phyloP scores from a whole-genome alignment of 2,888 invertebrate genomes.

The Andrena haemorrhoa region DNA sequence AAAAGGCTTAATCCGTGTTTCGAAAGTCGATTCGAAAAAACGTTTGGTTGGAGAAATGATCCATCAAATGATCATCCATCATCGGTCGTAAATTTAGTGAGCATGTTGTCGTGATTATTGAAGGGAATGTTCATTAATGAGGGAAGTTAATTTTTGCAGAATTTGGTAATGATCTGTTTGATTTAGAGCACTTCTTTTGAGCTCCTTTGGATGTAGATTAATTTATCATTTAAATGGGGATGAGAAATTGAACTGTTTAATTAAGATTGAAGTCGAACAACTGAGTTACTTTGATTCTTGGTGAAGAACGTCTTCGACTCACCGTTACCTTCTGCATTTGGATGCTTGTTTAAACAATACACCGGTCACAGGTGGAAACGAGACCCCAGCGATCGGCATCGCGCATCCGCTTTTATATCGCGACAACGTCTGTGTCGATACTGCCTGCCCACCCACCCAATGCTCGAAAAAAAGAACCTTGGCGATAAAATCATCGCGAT shows the following conservation, averaged over 20 bases:
- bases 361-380: neutral
- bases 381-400: neutral
- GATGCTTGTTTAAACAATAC: neutral
- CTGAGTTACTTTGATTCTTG: neutral
- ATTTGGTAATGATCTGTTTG: too few species aligned
- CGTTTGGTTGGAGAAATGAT: too few species aligned
- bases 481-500: constrained; percentile 41
- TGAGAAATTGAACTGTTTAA: too few species aligned
- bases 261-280: neutral
- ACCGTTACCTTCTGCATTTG: constrained; percentile 15
- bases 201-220: too few species aligned
- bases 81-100: neutral
- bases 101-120: too few species aligned
- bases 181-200: too few species aligned
- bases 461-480: constrained; percentile 46
- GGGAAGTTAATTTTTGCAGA: neutral
- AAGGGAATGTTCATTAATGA: neutral
- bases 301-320: constrained; percentile 9
- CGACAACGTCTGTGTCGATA: constrained; percentile 13
- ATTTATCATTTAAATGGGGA: too few species aligned
- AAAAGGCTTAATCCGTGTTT: too few species aligned
- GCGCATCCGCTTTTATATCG: constrained; percentile 32
- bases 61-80: too few species aligned
- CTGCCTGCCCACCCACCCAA: constrained; percentile 3
- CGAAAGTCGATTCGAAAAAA: too few species aligned